Evolutionary conservation across 2,113 vertebrate species (phyloP), one percentile per base, ranked within the genome.

Genomic region (Cariama cristata): DNA sequence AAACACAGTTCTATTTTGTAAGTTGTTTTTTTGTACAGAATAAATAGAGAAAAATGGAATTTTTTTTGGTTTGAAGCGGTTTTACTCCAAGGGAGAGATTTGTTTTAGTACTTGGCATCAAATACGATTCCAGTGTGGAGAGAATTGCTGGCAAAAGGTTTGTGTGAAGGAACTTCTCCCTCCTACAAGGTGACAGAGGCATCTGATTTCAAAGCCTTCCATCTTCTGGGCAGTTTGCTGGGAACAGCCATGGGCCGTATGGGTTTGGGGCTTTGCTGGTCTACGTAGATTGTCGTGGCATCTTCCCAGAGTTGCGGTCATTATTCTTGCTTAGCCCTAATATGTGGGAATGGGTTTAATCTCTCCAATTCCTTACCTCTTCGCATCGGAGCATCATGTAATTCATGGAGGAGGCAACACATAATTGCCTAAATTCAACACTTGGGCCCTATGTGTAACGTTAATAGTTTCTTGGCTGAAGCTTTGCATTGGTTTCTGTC

Each of bases 51-150:
- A 92, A 83, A 93, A 27, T 6, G 13, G 32, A n/a, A 30, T 26
- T 33, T 15, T 35, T 69, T 21, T 40, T 28, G 14, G 17, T 86
- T 72, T 49, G 45, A 86, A 92, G n/a, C 0, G 2, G 58, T 81
- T 95, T 87, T 44, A 52, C 3, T 3, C 11, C 1, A 0, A n/a
- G 28, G 23, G 28, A 75, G 77, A 75, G 38, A 66, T 58, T 81
- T 83, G 21, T 42, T 52, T 18, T 75, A 64, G 15, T n/a, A 16
- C 28, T 93, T 82, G 66, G 62, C 58, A 59, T 86, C 49, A 47
- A n/a, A 19, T 32, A 7, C 0, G 0, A 22, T 20, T 91, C n/a
- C 50, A 26, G 0, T 0, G 0, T 69, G 52, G 44, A 52, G 52
- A 58, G 49, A 77, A 74, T 44, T 72, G 56, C 40, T 72, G 76